A percentile compares a stretch with the other conserved stretches of the same genome.
Evolutionary conservation across 2,113 vertebrate genomes (phyloP).

Genomic region (Euleptes europaea): DNA sequence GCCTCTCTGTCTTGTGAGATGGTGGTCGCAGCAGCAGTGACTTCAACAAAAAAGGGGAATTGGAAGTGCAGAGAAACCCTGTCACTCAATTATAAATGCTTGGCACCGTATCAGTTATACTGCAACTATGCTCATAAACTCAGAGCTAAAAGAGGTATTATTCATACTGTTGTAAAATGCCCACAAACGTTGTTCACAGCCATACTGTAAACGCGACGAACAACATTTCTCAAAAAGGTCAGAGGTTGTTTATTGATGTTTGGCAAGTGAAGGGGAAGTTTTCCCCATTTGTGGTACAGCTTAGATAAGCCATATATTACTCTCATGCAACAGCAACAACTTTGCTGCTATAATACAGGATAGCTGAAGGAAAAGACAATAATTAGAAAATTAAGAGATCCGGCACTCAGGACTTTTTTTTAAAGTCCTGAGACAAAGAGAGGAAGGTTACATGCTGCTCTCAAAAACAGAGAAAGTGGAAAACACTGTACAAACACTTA

Average conservation of each 20-base stretch:
- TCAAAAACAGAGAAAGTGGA: constrained; percentile 58
- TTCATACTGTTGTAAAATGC: not conserved
- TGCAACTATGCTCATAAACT: not conserved
- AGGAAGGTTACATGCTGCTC: constrained; percentile 58
- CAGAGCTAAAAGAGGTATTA: not conserved
- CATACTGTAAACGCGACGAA: not conserved
- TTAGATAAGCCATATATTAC: not conserved
- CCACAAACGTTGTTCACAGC: too few relatives aligned
- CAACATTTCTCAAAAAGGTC: not conserved
- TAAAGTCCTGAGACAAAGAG: constrained; percentile 52
- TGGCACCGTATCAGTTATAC: not conserved
- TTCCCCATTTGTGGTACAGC: not conserved
- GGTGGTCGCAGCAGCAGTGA: too few relatives aligned
- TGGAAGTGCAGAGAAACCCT: not conserved
- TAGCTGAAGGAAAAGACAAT: constrained; percentile 31
- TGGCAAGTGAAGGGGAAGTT: not conserved
- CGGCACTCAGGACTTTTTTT: constrained; percentile 7
- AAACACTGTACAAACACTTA: constrained; percentile 27
- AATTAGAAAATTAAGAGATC: constrained; percentile 27
- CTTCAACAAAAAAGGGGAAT: not conserved
- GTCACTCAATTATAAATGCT: not conserved
- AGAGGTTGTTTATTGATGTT: not conserved
- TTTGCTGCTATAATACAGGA: not conserved
- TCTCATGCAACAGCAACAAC: constrained; percentile 19
- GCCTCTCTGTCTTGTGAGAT: too few relatives aligned